These are phyloP conservation scores for Chironomus tepperi DNA, from an alignment of 1,140 invertebrate genomes.

Conservation along the genomic window DNA sequence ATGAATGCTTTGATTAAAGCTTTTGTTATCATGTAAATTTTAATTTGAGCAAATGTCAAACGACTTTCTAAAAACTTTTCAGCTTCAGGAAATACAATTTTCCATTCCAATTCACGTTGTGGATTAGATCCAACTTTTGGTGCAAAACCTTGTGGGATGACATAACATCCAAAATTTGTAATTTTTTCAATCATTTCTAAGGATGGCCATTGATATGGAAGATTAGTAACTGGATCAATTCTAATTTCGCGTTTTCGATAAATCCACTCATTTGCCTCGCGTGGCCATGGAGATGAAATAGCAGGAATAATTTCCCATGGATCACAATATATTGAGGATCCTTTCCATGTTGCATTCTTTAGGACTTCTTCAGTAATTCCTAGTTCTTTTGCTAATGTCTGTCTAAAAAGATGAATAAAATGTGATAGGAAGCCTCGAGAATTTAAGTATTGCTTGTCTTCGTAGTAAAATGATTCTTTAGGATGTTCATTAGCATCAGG, in stretches of 20 bases:
- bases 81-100: conserved; percentile 59
- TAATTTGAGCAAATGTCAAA: conserved; percentile 56
- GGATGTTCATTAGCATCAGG: conserved; percentile 41
- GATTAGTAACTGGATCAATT: conserved; percentile 45
- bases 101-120: conserved; percentile 59
- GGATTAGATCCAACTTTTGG: conserved; percentile 48
- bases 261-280: conserved; percentile 53
- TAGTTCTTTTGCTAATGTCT: conserved; percentile 44
- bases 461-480: conserved; percentile 29
- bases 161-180: conserved; percentile 53
- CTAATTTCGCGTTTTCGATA: conserved; percentile 45
- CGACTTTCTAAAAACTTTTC: conserved; percentile 61
- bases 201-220: conserved; percentile 56
- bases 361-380: conserved; percentile 44
- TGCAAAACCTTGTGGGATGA: conserved; percentile 56
- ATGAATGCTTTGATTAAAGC: conserved; percentile 58
- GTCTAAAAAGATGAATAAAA: conserved; percentile 50
- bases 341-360: conserved; percentile 43
- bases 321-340: conserved; percentile 50
- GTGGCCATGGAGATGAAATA: conserved; percentile 55
- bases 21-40: conserved; percentile 55
- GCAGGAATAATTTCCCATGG: conserved; percentile 54
- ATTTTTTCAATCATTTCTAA: conserved; percentile 53
- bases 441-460: conserved; percentile 45
- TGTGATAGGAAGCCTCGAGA: conserved; percentile 52